Evolutionary conservation across 2,113 vertebrate genomes (phyloP), one percentile per base, ranked within the genome.

Genomic region (Mobula hypostoma): DNA sequence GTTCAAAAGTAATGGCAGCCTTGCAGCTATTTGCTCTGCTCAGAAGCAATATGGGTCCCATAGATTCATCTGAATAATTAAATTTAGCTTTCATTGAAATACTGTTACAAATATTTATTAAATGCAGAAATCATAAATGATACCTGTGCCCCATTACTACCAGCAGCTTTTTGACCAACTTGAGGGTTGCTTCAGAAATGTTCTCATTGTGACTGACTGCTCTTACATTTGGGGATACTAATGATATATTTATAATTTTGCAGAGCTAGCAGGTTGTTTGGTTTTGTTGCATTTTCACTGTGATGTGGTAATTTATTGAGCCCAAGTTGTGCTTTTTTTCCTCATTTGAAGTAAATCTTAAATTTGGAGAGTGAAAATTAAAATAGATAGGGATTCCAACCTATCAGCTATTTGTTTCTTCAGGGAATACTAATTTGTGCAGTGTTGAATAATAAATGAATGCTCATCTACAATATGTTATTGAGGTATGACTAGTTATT

Each of bases 401-500:
- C 36, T 72, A 70, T 68, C 32, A 74, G 36, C 91, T 29, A 36
- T 93, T 93, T 93, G 36, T 70, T 74, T 76, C 36, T 29, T n/a
- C 68, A 36, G 70, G 56, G 91, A 93, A 93, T 56, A 27, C 70
- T 74, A 56, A 93, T 93, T 93, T 93, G 68, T 72, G 40, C 40
- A 56, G 36, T 36, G 32, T 72, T 93, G 68, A 74, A 93, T 93
- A 93, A 93, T 72, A 92, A 74, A 92, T 93, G 91, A 93, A 72
- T 56, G 74, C 36, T 40, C 32, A 74, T 70, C 91, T 70, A 56
- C 68, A 93, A 48, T 76, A 74, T 21, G 32, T 92, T 92, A 72
- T 92, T 92, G 90, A 92, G 68, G 36, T 32, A 66, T 72, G n/a
- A 72, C 91, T 74, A 93, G 70, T 74, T 93, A 93, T 93, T 93